phyloP scores from a whole-genome alignment of 2,888 invertebrate genomes.

The Galerucella calmariensis region DNA sequence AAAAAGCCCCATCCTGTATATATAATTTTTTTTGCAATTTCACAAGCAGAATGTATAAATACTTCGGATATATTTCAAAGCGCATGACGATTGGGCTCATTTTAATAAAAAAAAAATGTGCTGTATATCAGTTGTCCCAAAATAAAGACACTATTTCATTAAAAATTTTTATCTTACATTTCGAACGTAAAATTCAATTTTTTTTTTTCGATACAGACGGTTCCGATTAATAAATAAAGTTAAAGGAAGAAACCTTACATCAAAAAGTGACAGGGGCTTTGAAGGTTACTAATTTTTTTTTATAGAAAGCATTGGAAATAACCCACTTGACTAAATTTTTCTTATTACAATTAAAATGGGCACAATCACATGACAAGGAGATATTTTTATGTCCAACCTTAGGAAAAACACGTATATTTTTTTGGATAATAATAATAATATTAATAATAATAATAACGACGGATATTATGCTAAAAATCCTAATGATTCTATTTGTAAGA shows the following conservation, averaged over 20 bases:
- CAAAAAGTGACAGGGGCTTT: too few relatives aligned
- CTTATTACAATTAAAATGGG: constrained; percentile 38
- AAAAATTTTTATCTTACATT: too few relatives aligned
- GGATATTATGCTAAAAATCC: constrained; percentile 44
- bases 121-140: too few relatives aligned
- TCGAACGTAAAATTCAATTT: too few relatives aligned
- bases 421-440: constrained; percentile 33
- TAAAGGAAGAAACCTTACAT: too few relatives aligned
- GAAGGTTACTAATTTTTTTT: too few relatives aligned
- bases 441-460: constrained; percentile 38
- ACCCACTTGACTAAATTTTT: neutral
- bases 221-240: too few relatives aligned
- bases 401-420: constrained; percentile 50
- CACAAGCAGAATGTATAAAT: constrained; percentile 1
- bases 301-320: too few relatives aligned
- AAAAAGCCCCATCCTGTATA: neutral
- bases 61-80: neutral
- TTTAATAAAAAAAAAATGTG: constrained; percentile 27
- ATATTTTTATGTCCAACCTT: constrained; percentile 17
- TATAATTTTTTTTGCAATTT: constrained; percentile 1
- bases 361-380: constrained; percentile 24
- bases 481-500: constrained; percentile 53
- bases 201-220: too few relatives aligned
- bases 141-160: neutral
- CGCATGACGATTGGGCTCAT: constrained; percentile 30